phyloP scores from a whole-genome alignment of 2,888 invertebrate genomes.

The Drosophila subquinaria region DNA sequence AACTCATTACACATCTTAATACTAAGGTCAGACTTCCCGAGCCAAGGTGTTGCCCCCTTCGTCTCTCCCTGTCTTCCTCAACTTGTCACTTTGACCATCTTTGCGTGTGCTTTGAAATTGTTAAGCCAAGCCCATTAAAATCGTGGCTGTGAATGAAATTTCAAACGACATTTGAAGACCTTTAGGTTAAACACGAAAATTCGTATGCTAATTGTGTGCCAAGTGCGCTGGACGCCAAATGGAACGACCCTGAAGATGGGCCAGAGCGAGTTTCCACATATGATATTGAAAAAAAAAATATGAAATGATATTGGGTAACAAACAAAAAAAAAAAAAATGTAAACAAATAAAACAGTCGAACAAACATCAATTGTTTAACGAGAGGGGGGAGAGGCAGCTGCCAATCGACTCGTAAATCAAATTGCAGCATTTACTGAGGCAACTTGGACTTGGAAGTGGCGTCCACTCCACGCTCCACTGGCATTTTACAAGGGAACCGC shows the following conservation, averaged over 20 bases:
- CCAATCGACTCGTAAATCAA: constrained; percentile 62
- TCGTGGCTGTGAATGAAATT: constrained; percentile 51
- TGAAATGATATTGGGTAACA: constrained; percentile 56
- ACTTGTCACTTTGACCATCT: constrained; percentile 11
- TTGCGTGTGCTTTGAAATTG: constrained; percentile 13
- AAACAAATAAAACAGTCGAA: constrained; percentile 38
- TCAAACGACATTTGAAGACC: constrained; percentile 63
- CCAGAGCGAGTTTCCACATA: constrained; percentile 11
- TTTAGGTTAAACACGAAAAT: constrained; percentile 36
- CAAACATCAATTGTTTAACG: constrained; percentile 19
- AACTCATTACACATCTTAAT: constrained; percentile 41
- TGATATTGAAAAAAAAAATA: constrained; percentile 40
- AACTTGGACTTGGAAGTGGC: constrained; percentile 40
- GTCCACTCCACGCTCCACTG: constrained; percentile 59
- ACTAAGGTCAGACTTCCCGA: constrained; percentile 39
- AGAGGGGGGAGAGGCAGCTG: neutral
- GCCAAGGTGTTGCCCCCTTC: constrained; percentile 28
- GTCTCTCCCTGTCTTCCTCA: neutral
- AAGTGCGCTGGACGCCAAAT: constrained; percentile 62
- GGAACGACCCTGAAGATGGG: constrained; percentile 67
- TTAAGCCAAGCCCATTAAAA: constrained; percentile 47
- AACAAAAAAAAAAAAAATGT: constrained; percentile 25
- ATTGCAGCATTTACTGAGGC: constrained; percentile 59
- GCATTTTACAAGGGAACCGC: constrained; percentile 59
- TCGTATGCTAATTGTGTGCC: constrained; percentile 75